Evolutionary conservation across 2,888 invertebrate species (phyloP).

Genomic region (Drosophila meridiana): DNA sequence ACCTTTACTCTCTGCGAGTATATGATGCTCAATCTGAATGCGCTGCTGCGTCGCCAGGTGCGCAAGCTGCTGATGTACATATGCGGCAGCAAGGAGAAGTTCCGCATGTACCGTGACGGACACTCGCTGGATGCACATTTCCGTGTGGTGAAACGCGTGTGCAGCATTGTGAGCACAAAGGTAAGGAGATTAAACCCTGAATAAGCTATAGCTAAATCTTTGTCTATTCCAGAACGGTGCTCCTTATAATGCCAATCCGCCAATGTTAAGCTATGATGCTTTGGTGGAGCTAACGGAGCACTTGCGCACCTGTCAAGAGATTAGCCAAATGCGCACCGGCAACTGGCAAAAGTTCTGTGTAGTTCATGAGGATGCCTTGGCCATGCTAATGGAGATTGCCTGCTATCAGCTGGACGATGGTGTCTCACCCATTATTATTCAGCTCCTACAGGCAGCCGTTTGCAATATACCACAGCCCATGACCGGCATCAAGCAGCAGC

Average conservation of each 20-base stretch:
- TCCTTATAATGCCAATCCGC: constrained; percentile 77
- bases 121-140: constrained; percentile 96
- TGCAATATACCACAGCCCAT: constrained; percentile 86
- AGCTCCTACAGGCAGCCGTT: constrained; percentile 95
- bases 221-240: constrained; percentile 56
- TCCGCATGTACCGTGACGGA: constrained; percentile 96
- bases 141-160: constrained; percentile 87
- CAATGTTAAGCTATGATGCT: constrained; percentile 92
- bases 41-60: constrained; percentile 92
- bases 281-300: constrained; percentile 98
- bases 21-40: constrained; percentile 94
- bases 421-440: constrained; percentile 95
- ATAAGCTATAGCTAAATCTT: background rate
- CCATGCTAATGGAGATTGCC: constrained; percentile 93
- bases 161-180: constrained; percentile 83
- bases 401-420: constrained; percentile 93
- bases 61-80: constrained; percentile 96
- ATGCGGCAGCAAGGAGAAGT: constrained; percentile 98
- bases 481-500: constrained; percentile 57
- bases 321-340: constrained; percentile 94
- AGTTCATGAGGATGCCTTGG: constrained; percentile 89
- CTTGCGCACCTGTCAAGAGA: constrained; percentile 96
- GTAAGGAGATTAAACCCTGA: constrained; percentile 48
- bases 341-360: constrained; percentile 98
- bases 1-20: constrained; percentile 93